These are phyloP conservation scores for Gasteruption jaculator DNA, from an alignment of 2,888 invertebrate genomes.

Conservation along the genomic window DNA sequence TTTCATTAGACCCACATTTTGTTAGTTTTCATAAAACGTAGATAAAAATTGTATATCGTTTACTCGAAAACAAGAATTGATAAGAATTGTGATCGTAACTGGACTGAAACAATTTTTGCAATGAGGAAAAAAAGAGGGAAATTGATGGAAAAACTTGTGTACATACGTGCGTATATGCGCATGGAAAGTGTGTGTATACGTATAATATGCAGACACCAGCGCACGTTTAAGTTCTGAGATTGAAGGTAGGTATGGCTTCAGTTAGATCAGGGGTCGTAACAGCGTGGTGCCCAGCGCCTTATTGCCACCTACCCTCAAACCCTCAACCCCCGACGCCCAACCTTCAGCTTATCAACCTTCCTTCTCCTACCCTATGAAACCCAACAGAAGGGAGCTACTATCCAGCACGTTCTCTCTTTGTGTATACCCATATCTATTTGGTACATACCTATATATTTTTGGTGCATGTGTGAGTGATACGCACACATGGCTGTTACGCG, in stretches of 20 bases:
- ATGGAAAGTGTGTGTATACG: background rate
- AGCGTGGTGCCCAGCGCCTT: conserved; percentile 46
- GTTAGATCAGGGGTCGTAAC: conserved; percentile 48
- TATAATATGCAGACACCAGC: conserved; percentile 4
- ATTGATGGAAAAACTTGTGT: too few species aligned
- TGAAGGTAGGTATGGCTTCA: conserved; percentile 20
- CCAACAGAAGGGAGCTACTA: too few species aligned
- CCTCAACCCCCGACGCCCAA: conserved; percentile 21
- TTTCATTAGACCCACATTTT: too few species aligned
- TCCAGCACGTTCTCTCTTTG: conserved; percentile 9
- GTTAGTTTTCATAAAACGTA: too few species aligned
- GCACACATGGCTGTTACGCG: background rate
- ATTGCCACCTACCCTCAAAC: conserved; percentile 39
- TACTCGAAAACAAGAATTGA: too few species aligned
- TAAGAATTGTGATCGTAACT: too few species aligned
- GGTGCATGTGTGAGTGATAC: conserved; percentile 2
- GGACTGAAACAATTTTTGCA: conserved; percentile 23
- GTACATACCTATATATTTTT: conserved; percentile 6
- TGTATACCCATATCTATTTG: conserved; percentile 6
- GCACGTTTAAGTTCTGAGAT: conserved; percentile 11
- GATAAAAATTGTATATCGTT: too few species aligned
- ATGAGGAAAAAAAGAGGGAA: conserved; percentile 13
- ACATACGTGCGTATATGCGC: conserved; percentile 4
- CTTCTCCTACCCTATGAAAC: conserved; percentile 20
- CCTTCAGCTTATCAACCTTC: conserved; percentile 19